A percentile compares a stretch with the other conserved stretches of the same genome.
Evolutionary conservation across 2,888 invertebrate species (phyloP).

Genomic region (Amphipyra tragopoginis): DNA sequence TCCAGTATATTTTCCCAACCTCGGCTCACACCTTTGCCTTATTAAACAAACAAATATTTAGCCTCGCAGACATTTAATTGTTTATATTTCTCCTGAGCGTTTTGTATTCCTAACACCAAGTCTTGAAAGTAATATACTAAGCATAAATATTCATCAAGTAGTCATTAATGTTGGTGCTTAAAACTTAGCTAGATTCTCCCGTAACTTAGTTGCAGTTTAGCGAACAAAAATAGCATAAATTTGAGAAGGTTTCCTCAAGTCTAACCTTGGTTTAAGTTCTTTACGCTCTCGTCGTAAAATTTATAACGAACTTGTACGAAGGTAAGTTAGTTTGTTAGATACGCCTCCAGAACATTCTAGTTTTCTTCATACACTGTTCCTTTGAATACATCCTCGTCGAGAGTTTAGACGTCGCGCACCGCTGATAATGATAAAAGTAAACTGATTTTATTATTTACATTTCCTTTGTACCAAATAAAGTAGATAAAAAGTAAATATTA

Average conservation of each 20-base stretch:
- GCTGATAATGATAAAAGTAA: neutral
- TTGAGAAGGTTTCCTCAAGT: constrained; percentile 35
- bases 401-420: constrained; percentile 6
- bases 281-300: constrained; percentile 41
- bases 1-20: no score
- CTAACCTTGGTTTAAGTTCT: constrained; percentile 47
- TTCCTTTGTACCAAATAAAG: no score
- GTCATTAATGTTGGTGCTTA: constrained; percentile 53
- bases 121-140: constrained; percentile 42
- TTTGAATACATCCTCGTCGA: constrained; percentile 31
- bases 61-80: neutral
- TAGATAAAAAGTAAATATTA: no score
- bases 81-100: neutral
- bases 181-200: constrained; percentile 51
- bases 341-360: constrained; percentile 32
- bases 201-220: constrained; percentile 44
- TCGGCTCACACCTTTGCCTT: no score
- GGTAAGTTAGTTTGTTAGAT: constrained; percentile 35
- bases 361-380: constrained; percentile 26
- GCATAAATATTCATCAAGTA: constrained; percentile 59
- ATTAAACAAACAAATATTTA: neutral
- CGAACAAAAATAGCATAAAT: constrained; percentile 42
- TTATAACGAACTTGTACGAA: constrained; percentile 41
- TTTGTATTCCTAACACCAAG: neutral
- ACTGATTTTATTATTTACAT: neutral